phyloP scores from a whole-genome alignment of 2,797 vertebrate species.

The Anguilla megastoma region DNA sequence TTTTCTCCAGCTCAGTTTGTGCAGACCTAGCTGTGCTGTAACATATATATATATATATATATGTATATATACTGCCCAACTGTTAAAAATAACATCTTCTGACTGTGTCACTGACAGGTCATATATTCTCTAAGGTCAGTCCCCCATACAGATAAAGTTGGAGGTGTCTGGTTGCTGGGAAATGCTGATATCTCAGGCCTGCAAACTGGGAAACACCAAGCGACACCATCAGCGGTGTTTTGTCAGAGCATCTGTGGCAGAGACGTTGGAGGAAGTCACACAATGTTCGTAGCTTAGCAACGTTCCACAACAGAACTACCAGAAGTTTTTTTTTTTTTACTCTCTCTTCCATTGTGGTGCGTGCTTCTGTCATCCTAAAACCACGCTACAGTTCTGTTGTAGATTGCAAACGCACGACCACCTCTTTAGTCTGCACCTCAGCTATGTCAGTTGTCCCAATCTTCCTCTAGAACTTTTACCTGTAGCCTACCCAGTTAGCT shows the following conservation, averaged over 20 bases:
- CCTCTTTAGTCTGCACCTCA: not conserved
- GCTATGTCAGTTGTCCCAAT: not conserved
- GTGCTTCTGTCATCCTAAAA: not conserved
- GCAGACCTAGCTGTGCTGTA: not conserved
- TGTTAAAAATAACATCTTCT: constrained; percentile 44
- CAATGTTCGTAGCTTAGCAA: not conserved
- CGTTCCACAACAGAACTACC: not conserved
- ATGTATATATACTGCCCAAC: not conserved
- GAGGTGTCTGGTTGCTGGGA: constrained; percentile 57
- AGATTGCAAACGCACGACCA: not conserved
- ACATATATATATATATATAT: not conserved
- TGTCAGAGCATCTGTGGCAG: not conserved
- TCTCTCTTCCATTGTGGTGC: not conserved
- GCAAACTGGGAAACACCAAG: constrained; percentile 52
- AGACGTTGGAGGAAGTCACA: not conserved
- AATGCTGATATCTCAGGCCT: constrained; percentile 42
- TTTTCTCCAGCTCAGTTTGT: constrained; percentile 35
- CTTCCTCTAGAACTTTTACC: not conserved
- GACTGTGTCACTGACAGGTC: constrained; percentile 48
- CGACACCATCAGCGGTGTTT: constrained; percentile 53
- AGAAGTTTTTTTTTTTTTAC: not conserved
- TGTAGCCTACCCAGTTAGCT: not conserved
- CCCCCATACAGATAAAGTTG: constrained; percentile 56
- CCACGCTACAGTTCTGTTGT: not conserved
- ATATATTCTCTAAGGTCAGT: constrained; percentile 61